Evolutionary conservation across 1,140 invertebrate species (phyloP).

Genomic region (Macrobrachium rosenbergii): DNA sequence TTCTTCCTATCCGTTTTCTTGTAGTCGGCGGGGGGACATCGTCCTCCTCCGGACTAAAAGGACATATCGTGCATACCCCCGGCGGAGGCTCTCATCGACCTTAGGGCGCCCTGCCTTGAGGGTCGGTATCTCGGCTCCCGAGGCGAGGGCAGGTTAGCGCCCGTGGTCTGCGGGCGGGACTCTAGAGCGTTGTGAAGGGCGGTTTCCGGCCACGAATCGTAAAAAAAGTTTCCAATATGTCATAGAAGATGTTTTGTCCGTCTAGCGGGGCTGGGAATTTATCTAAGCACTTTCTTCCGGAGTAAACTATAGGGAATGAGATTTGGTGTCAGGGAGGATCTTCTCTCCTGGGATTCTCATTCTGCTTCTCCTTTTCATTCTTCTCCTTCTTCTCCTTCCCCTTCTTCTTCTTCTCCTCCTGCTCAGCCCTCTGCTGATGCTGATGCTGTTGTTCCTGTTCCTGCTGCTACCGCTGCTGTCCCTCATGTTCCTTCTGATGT

Average conservation of each 20-base stretch:
- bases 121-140: conserved; percentile 7
- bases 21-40: conserved; percentile 40
- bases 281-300: conserved; percentile 59
- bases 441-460: too few relatives aligned
- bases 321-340: not conserved
- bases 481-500: not conserved
- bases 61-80: not conserved
- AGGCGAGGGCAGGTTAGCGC: too few relatives aligned
- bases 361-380: not conserved
- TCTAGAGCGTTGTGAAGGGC: conserved; percentile 46
- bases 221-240: conserved; percentile 56
- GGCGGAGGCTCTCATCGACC: conserved; percentile 11
- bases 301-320: conserved; percentile 49
- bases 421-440: not conserved
- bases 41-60: not conserved
- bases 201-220: conserved; percentile 59
- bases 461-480: not conserved
- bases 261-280: conserved; percentile 35
- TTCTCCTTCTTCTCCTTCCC: not conserved
- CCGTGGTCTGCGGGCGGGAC: too few relatives aligned
- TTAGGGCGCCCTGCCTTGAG: not conserved
- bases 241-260: conserved; percentile 58
- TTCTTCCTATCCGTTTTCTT: conserved; percentile 54
- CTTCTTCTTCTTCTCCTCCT: not conserved
- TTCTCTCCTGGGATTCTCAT: not conserved